Percentiles rank a stretch among this genome's conserved stretches.
Conservation (phyloP, 2,113 vertebrate genomes). For the Dasyornis broadbenti region DNA sequence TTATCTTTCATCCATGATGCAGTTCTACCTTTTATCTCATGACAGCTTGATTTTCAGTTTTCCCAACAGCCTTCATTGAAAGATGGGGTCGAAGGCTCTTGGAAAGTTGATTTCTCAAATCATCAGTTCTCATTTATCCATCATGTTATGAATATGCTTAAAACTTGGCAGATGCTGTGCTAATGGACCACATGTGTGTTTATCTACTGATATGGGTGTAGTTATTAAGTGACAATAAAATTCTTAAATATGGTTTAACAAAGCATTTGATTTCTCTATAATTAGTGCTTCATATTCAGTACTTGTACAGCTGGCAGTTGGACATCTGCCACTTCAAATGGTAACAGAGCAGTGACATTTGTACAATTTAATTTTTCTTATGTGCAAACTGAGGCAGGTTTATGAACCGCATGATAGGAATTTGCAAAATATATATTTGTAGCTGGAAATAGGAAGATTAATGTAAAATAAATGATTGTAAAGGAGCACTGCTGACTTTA, state of each 20-base stretch:
- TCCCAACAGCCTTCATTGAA: not conserved
- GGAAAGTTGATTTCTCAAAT: not conserved
- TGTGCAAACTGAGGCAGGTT: not conserved
- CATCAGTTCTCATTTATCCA: not conserved
- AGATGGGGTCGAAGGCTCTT: not conserved
- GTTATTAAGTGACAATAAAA: not conserved
- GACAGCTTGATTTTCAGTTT: not conserved
- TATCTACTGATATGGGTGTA: not conserved
- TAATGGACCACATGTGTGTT: not conserved
- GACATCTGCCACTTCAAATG: slow-evolving; percentile 34
- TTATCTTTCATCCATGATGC: not conserved
- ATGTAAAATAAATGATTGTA: not conserved
- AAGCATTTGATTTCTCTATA: not conserved
- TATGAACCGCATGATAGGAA: not conserved
- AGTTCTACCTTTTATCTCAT: not conserved
- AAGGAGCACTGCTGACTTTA: not conserved
- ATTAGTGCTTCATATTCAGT: not conserved
- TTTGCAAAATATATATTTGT: not conserved
- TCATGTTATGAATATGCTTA: not conserved
- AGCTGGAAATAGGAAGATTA: not conserved
- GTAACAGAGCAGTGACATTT: not conserved
- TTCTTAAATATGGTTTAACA: not conserved
- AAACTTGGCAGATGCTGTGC: not conserved
- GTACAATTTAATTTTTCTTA: not conserved
- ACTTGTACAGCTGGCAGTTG: not conserved